Evolutionary conservation across 2,888 invertebrate species (phyloP).

Genomic region (Sclerodermus sp.): DNA sequence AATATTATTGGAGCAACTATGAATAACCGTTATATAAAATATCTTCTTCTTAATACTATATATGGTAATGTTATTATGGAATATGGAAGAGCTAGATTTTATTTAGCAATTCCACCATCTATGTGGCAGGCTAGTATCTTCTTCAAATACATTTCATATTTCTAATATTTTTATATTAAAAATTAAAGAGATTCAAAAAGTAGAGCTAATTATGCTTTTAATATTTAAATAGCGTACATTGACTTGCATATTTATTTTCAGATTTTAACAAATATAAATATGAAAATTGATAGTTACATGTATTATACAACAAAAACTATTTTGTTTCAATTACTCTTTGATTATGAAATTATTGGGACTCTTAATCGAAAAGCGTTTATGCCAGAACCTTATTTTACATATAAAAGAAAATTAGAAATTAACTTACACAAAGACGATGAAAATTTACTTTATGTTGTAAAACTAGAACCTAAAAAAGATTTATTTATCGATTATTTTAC

Average conservation of each 20-base stretch:
- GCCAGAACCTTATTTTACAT: slow-evolving; percentile 58
- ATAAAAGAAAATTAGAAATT: fast-evolving
- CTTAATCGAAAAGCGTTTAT: slow-evolving; percentile 62
- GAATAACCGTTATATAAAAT: slow-evolving; percentile 63
- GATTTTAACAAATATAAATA: slow-evolving; percentile 12
- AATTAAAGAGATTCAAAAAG: not conserved
- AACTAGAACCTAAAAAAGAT: slow-evolving; percentile 66
- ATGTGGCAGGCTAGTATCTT: slow-evolving; percentile 63
- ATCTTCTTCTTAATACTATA: slow-evolving; percentile 65
- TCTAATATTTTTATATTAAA: slow-evolving; percentile 9
- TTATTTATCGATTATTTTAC: slow-evolving; percentile 45
- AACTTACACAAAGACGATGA: not conserved
- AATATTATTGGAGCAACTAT: slow-evolving; percentile 66
- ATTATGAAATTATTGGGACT: slow-evolving; percentile 64
- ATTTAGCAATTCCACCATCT: slow-evolving; percentile 64
- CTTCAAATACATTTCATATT: not conserved
- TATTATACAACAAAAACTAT: slow-evolving; percentile 64
- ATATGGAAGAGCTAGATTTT: slow-evolving; percentile 67
- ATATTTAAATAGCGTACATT: not conserved
- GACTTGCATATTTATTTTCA: slow-evolving; percentile 3
- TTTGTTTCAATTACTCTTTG: slow-evolving; percentile 71
- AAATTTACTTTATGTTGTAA: slow-evolving; percentile 64
- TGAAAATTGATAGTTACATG: not conserved
- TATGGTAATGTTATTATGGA: slow-evolving; percentile 63
- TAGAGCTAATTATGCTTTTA: not conserved